Base-by-base conservation (phyloP, 2,797 vertebrate genomes). In the Dallia pectoralis region DNA sequence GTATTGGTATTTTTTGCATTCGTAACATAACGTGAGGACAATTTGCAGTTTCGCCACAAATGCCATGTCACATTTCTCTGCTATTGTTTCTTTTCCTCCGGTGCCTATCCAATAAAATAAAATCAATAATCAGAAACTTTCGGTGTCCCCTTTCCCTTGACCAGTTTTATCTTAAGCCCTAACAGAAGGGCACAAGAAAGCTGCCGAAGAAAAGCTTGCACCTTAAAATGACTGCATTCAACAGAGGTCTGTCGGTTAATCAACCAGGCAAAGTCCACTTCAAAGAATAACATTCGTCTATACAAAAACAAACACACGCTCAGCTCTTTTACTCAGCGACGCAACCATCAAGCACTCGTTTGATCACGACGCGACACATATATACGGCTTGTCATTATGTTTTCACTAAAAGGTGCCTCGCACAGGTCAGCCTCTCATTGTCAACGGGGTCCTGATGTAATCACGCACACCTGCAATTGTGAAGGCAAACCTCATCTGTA, bases 361-460 rank as follows among this genome's bases (percentile, higher is more conserved):
- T 91, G 89, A 92, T 91, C 88, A 87, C 80, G 71, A 75, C 80
- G 87, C 84, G 77, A 83, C 79, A 86, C 82, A 78, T 74, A 72
- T 83, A 78, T 74, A 72, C 88, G 85, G 81, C 79, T 51, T 63
- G 85, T 88, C 85, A 87, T 88, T 91, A 88, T 82, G 85, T 85
- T 84, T 88, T 78, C 88, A 44, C 78, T 79, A 85, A 86, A 86
- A 88, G 69, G 82, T 74, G 83, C 40, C 40, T 81, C 75, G 87
- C 67, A 78, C 81, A 72, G 76, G 76, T 74, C 77, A 29, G 79
- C 59, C 76, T 83, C 81, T 83, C 84, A 88, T 90, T 92, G 88
- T 90, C 89, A 81, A 85, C 81, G 85, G 85, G 83, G 84, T 88
- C 91, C 85, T 88, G 87, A 85, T 85, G 87, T 92, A 92, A 93